Percentiles rank a stretch among this genome's conserved stretches.
Evolutionary conservation across 2,888 invertebrate genomes (phyloP).

Genomic region (Microplitis manilae): DNA sequence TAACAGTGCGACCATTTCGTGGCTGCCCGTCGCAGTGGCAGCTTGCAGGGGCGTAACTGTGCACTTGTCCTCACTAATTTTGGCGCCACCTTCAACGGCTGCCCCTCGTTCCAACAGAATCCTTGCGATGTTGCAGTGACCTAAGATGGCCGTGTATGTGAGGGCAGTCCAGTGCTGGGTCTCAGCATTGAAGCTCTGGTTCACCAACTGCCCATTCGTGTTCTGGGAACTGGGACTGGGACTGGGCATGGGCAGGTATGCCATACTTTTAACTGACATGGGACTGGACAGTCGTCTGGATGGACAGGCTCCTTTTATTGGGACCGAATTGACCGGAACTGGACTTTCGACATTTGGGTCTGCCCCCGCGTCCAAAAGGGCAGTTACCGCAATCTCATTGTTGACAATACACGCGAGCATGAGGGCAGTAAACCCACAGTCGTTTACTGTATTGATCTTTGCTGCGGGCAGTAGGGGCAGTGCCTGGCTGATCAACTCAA

Average conservation of each 20-base stretch:
- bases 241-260: slow-evolving; percentile 15
- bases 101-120: slow-evolving; percentile 86
- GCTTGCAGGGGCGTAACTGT: slow-evolving; percentile 92
- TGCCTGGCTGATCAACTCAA: slow-evolving; percentile 85
- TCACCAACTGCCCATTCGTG: slow-evolving; percentile 35
- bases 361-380: slow-evolving; percentile 85
- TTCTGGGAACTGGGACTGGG: slow-evolving; percentile 40
- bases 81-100: slow-evolving; percentile 88
- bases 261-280: slow-evolving; percentile 61
- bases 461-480: slow-evolving; percentile 84
- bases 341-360: slow-evolving; percentile 88
- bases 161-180: slow-evolving; percentile 90
- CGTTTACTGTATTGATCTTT: slow-evolving; percentile 83
- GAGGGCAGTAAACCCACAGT: slow-evolving; percentile 84
- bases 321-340: slow-evolving; percentile 66
- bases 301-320: slow-evolving; percentile 49
- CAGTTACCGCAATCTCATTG: slow-evolving; percentile 82
- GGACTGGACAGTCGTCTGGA: slow-evolving; percentile 53
- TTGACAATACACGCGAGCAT: slow-evolving; percentile 88
- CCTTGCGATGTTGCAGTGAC: slow-evolving; percentile 73
- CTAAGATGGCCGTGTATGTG: slow-evolving; percentile 84
- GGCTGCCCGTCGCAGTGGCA: slow-evolving; percentile 86
- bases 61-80: slow-evolving; percentile 86
- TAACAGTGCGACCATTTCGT: slow-evolving; percentile 85
- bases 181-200: slow-evolving; percentile 73